These are phyloP conservation scores for Ptilonorhynchus violaceus DNA, from an alignment of 2,113 vertebrate genomes.

Conservation along the genomic window DNA sequence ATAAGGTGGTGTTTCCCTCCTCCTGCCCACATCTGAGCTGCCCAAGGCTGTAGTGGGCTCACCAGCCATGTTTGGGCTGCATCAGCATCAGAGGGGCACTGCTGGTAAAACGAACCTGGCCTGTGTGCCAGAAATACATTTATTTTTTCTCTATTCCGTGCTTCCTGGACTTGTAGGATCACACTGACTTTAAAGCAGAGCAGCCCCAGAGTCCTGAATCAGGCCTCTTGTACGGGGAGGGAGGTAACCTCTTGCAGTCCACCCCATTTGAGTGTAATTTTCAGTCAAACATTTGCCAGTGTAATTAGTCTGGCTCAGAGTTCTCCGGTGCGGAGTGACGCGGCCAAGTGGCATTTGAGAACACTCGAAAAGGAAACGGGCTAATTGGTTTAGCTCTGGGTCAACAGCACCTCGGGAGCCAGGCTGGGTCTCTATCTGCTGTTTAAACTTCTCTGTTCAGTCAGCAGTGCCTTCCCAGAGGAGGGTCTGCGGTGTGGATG, in stretches of 20 bases:
- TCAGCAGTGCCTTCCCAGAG: neutral
- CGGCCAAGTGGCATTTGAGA: constrained; percentile 11
- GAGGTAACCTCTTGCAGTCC: neutral
- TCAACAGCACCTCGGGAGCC: constrained; percentile 9
- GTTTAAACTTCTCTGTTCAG: neutral
- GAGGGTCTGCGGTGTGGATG: neutral
- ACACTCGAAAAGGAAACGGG: neutral
- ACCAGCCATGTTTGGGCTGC: neutral
- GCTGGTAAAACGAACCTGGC: neutral
- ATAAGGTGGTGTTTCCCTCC: neutral
- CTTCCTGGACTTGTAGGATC: neutral
- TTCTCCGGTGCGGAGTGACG: neutral
- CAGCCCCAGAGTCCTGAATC: neutral
- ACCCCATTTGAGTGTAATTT: neutral
- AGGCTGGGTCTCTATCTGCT: neutral
- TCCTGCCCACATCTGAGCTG: neutral
- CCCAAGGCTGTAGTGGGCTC: neutral
- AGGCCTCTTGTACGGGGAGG: neutral
- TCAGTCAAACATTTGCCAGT: neutral
- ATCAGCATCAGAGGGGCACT: neutral
- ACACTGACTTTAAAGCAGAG: neutral
- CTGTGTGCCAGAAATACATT: neutral
- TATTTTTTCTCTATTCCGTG: neutral
- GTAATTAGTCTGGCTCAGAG: neutral
- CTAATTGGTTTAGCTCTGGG: constrained; percentile 29